A percentile compares a stretch with the other conserved stretches of the same genome.
Evolutionary conservation across 35 echinoderm and acorn worm genomes (phyloP).

Genomic region (Ptychodera flava): DNA sequence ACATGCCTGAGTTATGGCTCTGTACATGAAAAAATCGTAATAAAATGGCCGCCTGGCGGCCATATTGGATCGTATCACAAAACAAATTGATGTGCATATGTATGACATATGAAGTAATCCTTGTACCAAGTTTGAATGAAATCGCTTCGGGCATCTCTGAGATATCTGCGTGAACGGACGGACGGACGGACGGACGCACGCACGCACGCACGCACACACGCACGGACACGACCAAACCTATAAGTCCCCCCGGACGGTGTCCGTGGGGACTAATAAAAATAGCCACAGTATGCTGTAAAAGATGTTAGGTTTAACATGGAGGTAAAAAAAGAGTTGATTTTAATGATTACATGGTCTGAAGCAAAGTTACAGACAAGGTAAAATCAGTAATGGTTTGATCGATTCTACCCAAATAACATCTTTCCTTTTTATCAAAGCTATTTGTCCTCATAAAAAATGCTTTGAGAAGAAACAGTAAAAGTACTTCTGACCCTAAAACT

Average conservation of each 20-base stretch:
- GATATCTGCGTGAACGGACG: neutral
- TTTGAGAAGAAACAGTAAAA: no score
- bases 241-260: neutral
- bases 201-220: neutral
- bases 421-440: no score
- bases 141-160: neutral
- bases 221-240: neutral
- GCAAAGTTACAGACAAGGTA: no score
- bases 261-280: neutral
- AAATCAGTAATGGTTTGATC: no score
- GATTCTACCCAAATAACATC: no score
- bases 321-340: no score
- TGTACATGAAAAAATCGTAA: neutral
- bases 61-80: neutral
- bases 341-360: no score
- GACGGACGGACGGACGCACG: neutral
- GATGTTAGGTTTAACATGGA: no score
- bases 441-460: no score
- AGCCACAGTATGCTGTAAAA: no score
- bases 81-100: neutral
- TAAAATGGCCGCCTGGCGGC: neutral
- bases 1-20: neutral
- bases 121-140: neutral
- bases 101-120: neutral
- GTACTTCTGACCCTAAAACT: no score